Base-by-base conservation (phyloP, 2,888 invertebrate genomes). In the Tinea pellionella region DNA sequence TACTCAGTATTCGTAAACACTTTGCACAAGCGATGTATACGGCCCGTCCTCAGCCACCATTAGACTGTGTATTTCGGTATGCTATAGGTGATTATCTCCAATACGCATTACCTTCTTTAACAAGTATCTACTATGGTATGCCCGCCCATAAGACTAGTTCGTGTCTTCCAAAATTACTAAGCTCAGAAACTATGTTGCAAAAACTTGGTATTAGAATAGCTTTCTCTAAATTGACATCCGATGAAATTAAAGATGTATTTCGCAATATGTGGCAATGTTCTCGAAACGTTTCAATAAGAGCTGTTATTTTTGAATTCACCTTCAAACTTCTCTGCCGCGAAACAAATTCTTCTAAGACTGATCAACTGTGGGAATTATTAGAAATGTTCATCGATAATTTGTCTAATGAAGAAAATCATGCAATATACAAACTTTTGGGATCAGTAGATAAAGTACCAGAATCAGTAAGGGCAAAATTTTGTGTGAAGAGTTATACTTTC, bases 21-120 rank as follows among this genome's bases (percentile, higher is more conserved):
- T 69, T 84, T 58, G 78, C 80, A 32, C 77, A 76, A 66, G 76
- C 72, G 47, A 81, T 85, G 81, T 77, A 80, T 63, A 64, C 70
- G 16, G 73, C 77, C 15, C 74, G 84, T 19, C 85, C 82, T 8
- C 76, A 76, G 61, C 74, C 75, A 12, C 61, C 67, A 13, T 72
- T 77, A 7, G 72, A 77, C 37, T 63, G 65, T 4, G 65, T 83
- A 41, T 62, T 82, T 59, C 61, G 65, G 41, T 84, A 76, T 61
- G 74, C 80, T 12, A 78, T 77, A 63, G 81, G 81, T 58, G 81
- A 81, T 64, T 81, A 78, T 62, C 64, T 81, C 30, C 76, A 77
- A 61, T 80, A 70, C 60, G 72, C 78, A 42, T 68, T 81, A 15
- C 79, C 81, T 1, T 77, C 83, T 7, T 64, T 83, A 42, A 66